Percentiles rank a stretch among this genome's conserved stretches.
phyloP scores from a whole-genome alignment of 2,888 invertebrate species.

The Adelognathus sp. region DNA sequence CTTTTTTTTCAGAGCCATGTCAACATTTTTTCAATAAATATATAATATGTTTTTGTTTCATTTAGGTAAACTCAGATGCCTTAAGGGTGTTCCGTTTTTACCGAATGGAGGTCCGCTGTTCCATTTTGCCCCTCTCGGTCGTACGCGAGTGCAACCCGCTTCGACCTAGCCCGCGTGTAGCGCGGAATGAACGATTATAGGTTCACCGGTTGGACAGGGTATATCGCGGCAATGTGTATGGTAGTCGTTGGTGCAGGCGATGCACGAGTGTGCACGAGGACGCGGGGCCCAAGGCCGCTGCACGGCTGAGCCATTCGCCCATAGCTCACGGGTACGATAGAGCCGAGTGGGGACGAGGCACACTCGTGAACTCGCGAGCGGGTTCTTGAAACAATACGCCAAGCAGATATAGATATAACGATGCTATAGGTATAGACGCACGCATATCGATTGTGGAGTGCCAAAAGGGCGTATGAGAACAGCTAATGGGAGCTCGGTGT shows the following conservation, averaged over 20 bases:
- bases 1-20: no score
- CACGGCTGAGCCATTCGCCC: conserved; percentile 25
- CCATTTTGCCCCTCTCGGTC: not conserved
- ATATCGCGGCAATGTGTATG: not conserved
- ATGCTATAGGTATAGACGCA: not conserved
- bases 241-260: conserved; percentile 2
- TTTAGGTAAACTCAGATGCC: no score
- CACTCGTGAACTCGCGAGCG: not conserved
- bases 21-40: no score
- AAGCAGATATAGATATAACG: not conserved
- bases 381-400: conserved; percentile 48
- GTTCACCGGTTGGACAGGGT: conserved; percentile 6
- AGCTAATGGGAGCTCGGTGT: no score
- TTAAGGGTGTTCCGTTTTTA: no score
- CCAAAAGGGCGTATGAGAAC: no score
- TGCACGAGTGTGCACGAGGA: conserved; percentile 48
- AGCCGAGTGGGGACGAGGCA: conserved; percentile 30
- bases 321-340: conserved; percentile 11
- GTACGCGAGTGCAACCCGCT: not conserved
- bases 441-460: not conserved
- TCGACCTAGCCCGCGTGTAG: not conserved
- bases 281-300: conserved; percentile 53
- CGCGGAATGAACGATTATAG: conserved; percentile 48
- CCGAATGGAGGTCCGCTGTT: no score
- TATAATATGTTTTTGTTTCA: no score